Base-by-base conservation (phyloP, 1,140 invertebrate species). In the Coelopa frigida region DNA sequence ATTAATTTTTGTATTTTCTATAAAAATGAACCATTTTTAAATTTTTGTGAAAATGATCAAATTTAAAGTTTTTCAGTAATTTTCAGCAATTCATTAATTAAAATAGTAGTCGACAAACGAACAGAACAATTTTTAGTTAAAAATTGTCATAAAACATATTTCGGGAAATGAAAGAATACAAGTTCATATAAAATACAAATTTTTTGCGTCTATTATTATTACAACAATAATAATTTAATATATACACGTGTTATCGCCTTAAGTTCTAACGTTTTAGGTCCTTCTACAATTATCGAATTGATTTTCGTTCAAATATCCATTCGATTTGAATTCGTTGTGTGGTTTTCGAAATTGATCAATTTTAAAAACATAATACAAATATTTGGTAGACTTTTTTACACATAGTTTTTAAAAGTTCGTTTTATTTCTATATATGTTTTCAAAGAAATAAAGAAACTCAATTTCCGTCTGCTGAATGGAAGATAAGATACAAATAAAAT, bases 171-270 rank as follows among this genome's bases (percentile, higher is more conserved):
- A 29, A 6, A 32, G 35, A 32, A 31, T 20, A 44, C 14, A 1
- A 18, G 2, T 43, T 43, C 27, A 32, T 44, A 21, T 44, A 27
- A 44, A 59, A 59, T 61, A 61, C 64, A 64, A 55, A 57, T 64
- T 63, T 63, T 60, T 61, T n/a, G 61, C 56, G 29, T 44, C 61
- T 63, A 63, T 64, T 59, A 64, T n/a, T n/a, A n/a, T n/a, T n/a
- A n/a, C n/a, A 58, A 64, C 63, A 63, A 63, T 63, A 63, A 63
- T 63, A 63, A 63, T 64, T 63, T 63, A 63, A 63, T 63, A 63
- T 64, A 64, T 63, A 63, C 61, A 63, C 63, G 31, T 17, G 29
- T 44, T 33, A 23, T 33, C 35, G 21, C 29, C 31, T 31, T 33
- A n/a, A 36, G 14, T 40, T 45, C 11, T 15, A 36, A 36, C 44